Evolutionary conservation across 2,113 vertebrate species (phyloP).

Genomic region (Rhinichthys klamathensis): DNA sequence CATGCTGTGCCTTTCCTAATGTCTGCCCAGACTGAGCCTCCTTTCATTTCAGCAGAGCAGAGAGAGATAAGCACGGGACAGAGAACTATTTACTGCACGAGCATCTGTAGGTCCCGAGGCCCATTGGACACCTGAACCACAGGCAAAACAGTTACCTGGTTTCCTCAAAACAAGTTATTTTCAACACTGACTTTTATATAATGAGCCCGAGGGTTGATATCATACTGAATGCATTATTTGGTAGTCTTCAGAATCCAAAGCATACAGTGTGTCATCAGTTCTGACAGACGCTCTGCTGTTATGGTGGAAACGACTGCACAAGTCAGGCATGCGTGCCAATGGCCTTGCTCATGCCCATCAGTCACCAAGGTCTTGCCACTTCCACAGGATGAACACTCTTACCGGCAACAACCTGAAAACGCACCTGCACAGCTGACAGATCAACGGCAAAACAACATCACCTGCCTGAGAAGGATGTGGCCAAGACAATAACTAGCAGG

Average conservation of each 20-base stretch:
- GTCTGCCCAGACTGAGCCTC: not conserved
- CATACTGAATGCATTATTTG: not conserved
- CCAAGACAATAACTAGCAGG: not conserved
- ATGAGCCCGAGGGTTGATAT: slow-evolving; percentile 13
- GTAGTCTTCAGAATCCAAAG: not conserved
- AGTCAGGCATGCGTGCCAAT: not conserved
- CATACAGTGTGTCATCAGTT: not conserved
- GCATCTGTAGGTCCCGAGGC: not conserved
- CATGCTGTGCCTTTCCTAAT: slow-evolving; percentile 4
- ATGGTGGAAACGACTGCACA: not conserved
- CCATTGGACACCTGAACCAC: not conserved
- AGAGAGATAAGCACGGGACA: not conserved
- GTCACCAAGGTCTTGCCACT: slow-evolving; percentile 48
- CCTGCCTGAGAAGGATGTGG: slow-evolving; percentile 12
- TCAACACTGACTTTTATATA: not conserved
- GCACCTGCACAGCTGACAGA: slow-evolving; percentile 70
- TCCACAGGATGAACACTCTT: slow-evolving; percentile 42
- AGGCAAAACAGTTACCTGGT: not conserved
- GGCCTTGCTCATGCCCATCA: slow-evolving; percentile 51
- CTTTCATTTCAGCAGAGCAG: not conserved
- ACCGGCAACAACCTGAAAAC: slow-evolving; percentile 39
- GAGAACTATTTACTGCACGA: not conserved
- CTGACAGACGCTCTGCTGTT: not conserved
- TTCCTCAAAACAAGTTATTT: not conserved
- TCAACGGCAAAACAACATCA: slow-evolving; percentile 57